Evolutionary conservation across 2,113 vertebrate species (phyloP).

Genomic region (Arothron firmamentum): DNA sequence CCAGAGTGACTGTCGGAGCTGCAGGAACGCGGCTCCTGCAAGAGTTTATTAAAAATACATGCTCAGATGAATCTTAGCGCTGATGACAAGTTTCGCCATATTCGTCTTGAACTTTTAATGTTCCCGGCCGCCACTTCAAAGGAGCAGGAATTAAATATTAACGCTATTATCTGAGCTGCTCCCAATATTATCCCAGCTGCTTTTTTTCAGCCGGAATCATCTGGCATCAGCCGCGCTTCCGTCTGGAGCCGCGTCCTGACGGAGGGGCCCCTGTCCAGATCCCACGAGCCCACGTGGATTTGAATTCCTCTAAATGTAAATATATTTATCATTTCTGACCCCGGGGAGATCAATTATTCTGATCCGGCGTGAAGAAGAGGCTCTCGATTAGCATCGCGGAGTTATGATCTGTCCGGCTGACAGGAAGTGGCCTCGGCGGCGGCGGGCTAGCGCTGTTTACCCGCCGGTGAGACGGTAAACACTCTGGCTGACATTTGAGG

Average conservation of each 20-base stretch:
- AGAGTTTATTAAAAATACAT: constrained; percentile 69
- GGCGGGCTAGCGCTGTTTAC: constrained; percentile 55
- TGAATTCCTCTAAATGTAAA: constrained; percentile 59
- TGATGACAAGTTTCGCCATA: constrained; percentile 63
- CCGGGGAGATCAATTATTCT: constrained; percentile 48
- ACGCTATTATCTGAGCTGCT: constrained; percentile 67
- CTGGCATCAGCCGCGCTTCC: constrained; percentile 49
- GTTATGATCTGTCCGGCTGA: constrained; percentile 43
- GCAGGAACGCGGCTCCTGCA: constrained; percentile 48
- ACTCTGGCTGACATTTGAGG: constrained; percentile 60
- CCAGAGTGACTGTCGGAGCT: no score
- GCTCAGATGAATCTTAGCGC: constrained; percentile 55
- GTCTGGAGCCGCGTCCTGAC: constrained; percentile 38
- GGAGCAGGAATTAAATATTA: constrained; percentile 63
- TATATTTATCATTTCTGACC: constrained; percentile 58
- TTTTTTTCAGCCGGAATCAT: constrained; percentile 57
- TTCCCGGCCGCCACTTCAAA: constrained; percentile 63
- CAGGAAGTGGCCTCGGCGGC: constrained; percentile 43
- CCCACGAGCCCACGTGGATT: constrained; percentile 33
- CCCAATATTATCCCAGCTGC: constrained; percentile 59
- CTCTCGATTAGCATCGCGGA: not conserved
- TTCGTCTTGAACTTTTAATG: constrained; percentile 67
- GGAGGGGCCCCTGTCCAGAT: constrained; percentile 32
- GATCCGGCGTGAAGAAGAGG: constrained; percentile 11
- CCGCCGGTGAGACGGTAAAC: constrained; percentile 49